phyloP scores from a whole-genome alignment of 1,140 invertebrate species.

The Drosophila rhopaloa region DNA sequence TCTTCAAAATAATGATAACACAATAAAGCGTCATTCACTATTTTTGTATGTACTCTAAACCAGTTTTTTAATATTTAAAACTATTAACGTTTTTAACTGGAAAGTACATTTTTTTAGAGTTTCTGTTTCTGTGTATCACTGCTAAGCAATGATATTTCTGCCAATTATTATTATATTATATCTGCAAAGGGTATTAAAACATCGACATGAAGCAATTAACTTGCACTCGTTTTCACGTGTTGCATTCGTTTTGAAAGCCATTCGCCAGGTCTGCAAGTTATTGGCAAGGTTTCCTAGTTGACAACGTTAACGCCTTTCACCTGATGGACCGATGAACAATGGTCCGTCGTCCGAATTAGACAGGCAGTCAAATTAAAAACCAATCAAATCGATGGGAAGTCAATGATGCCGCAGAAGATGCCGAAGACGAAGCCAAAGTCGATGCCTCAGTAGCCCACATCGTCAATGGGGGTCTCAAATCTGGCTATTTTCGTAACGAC shows the following conservation, averaged over 20 bases:
- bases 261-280: slow-evolving; percentile 47
- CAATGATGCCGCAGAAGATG: slow-evolving; percentile 14
- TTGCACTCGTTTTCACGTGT: slow-evolving; percentile 57
- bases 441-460: slow-evolving; percentile 26
- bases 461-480: slow-evolving; percentile 18
- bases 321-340: slow-evolving; percentile 37
- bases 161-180: background rate
- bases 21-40: too few species aligned
- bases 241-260: slow-evolving; percentile 60
- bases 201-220: background rate
- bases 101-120: too few species aligned
- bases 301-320: slow-evolving; percentile 72
- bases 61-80: too few species aligned
- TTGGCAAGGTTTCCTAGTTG: slow-evolving; percentile 74
- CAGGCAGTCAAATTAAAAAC: slow-evolving; percentile 59
- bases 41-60: too few species aligned
- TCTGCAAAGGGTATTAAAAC: slow-evolving; percentile 15
- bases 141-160: background rate
- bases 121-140: too few species aligned
- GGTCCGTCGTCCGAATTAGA: slow-evolving; percentile 4
- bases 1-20: too few species aligned
- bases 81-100: too few species aligned
- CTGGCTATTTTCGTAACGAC: slow-evolving; percentile 39
- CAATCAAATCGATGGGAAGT: slow-evolving; percentile 65
- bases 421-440: slow-evolving; percentile 2